Conservation (phyloP, 2,113 vertebrate genomes). For the Opisthocomus hoazin region DNA sequence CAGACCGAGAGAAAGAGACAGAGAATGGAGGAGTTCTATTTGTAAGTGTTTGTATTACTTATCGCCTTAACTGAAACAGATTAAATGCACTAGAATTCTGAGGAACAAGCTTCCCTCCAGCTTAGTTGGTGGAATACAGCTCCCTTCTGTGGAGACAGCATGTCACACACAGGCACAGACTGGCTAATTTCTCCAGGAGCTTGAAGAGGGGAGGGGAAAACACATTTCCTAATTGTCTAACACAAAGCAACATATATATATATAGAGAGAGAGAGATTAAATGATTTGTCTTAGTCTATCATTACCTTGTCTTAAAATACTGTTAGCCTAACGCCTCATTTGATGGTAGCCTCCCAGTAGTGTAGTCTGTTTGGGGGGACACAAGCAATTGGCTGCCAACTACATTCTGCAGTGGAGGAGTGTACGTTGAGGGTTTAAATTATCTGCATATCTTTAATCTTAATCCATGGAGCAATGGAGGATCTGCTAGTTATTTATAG, state of each 20-base stretch:
- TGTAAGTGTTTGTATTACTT: background rate
- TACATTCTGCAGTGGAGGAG: background rate
- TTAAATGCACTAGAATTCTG: background rate
- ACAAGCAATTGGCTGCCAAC: background rate
- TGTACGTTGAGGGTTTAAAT: background rate
- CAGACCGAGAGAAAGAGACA: rapidly evolving
- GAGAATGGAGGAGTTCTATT: background rate
- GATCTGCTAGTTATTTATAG: constrained; percentile 47
- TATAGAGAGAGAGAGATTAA: background rate
- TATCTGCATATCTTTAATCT: constrained; percentile 32
- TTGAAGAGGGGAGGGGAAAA: background rate
- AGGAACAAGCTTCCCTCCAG: background rate
- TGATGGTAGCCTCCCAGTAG: background rate
- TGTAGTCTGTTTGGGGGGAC: background rate
- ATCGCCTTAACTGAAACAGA: background rate
- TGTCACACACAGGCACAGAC: background rate
- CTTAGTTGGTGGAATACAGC: background rate
- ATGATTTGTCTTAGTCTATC: background rate
- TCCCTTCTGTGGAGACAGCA: background rate
- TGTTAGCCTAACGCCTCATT: background rate
- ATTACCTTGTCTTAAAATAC: background rate
- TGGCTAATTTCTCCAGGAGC: background rate
- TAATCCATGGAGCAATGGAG: constrained; percentile 10
- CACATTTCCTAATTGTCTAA: background rate
- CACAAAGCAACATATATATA: background rate